Conservation (phyloP, 1,140 invertebrate species). For the Drosophila oshimai region DNA sequence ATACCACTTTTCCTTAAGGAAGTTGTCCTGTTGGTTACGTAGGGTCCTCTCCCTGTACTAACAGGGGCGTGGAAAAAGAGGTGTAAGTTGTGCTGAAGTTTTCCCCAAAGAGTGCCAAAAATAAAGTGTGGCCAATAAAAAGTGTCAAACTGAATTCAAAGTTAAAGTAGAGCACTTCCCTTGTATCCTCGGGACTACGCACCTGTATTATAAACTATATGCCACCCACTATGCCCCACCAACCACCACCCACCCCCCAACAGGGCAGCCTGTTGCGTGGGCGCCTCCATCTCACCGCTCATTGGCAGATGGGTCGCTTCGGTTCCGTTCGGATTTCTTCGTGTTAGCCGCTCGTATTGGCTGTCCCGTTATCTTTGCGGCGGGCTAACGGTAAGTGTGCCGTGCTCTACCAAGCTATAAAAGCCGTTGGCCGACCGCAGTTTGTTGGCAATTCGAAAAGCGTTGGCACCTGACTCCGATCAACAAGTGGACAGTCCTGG, state of each 20-base stretch:
- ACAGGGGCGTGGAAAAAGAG: neutral
- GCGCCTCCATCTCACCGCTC: constrained; percentile 43
- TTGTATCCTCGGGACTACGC: neutral
- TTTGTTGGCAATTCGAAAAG: constrained; percentile 70
- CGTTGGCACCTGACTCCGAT: constrained; percentile 38
- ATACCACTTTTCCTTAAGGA: no score
- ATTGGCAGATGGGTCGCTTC: constrained; percentile 51
- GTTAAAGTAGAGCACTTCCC: neutral
- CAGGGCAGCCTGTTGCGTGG: constrained; percentile 59
- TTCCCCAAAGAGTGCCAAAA: neutral
- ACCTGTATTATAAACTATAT: neutral
- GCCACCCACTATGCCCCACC: neutral
- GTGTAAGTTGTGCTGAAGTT: neutral
- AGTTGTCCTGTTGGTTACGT: no score
- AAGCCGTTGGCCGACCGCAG: constrained; percentile 58
- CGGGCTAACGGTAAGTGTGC: constrained; percentile 5
- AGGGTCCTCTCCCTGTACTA: no score
- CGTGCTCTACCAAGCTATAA: constrained; percentile 52
- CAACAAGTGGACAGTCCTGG: neutral
- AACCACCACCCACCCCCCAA: neutral
- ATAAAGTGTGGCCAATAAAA: neutral
- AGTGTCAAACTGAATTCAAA: neutral
- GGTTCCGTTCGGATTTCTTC: constrained; percentile 36
- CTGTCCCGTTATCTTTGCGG: constrained; percentile 52
- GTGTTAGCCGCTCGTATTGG: constrained; percentile 50